Evolutionary conservation across 2,797 vertebrate species (phyloP).

Genomic region (Sebastes oblongus): DNA sequence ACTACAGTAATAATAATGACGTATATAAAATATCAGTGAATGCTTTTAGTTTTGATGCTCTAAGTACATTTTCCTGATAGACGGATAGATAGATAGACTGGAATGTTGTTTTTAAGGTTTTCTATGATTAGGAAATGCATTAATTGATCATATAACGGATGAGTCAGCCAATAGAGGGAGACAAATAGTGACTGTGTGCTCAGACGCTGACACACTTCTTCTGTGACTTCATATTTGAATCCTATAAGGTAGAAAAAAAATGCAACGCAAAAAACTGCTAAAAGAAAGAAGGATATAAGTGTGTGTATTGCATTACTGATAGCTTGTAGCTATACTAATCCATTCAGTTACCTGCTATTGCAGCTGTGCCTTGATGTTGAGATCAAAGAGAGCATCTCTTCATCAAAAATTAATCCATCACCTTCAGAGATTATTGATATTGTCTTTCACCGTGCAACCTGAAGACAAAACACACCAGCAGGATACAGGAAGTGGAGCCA

Average conservation of each 20-base stretch:
- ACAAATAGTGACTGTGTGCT: conserved; percentile 53
- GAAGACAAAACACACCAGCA: conserved; percentile 9
- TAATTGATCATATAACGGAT: conserved; percentile 13
- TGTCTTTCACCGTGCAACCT: background rate
- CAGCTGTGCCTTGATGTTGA: conserved; percentile 20
- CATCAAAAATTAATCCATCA: conserved; percentile 20
- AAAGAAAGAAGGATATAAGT: background rate
- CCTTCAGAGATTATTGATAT: conserved; percentile 25
- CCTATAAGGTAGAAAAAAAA: background rate
- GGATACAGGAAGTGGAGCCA: background rate
- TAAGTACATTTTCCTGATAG: background rate
- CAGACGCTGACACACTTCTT: conserved; percentile 6
- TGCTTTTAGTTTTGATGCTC: background rate
- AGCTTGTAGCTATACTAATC: conserved; percentile 1
- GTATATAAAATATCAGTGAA: background rate
- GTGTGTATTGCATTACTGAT: background rate
- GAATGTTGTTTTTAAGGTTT: background rate
- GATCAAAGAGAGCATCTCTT: conserved; percentile 39
- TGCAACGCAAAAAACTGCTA: background rate
- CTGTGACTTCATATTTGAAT: conserved; percentile 32
- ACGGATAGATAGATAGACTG: too few species aligned
- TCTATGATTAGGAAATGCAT: conserved; percentile 12
- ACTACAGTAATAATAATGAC: background rate
- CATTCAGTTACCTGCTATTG: conserved; percentile 19
- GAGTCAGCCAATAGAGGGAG: conserved; percentile 73